A percentile compares a stretch with the other conserved stretches of the same genome.
phyloP scores from a whole-genome alignment of 2,888 invertebrate genomes.

The Herminia tarsipennalis region DNA sequence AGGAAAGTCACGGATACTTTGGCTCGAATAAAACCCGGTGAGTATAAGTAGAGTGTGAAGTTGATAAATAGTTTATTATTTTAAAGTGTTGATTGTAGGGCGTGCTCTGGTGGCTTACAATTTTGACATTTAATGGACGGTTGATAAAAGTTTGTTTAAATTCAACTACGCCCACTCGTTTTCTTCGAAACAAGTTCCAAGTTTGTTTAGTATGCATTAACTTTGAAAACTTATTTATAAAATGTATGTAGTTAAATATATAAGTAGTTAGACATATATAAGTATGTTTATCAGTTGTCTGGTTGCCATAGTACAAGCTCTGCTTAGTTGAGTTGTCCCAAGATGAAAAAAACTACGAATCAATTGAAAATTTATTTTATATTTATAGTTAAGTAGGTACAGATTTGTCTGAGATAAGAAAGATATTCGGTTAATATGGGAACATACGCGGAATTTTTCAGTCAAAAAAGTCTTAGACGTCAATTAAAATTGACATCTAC shows the following conservation, averaged over 20 bases:
- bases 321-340: no score
- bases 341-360: no score
- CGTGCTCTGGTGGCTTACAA: conserved; percentile 40
- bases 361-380: no score
- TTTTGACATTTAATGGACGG: conserved; percentile 36
- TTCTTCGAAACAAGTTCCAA: conserved; percentile 17
- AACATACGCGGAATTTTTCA: no score
- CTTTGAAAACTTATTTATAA: neutral
- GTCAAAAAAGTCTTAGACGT: no score
- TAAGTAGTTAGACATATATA: neutral
- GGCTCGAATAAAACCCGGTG: conserved; percentile 39
- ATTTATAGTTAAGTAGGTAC: no score
- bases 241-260: neutral
- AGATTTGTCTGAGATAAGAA: no score
- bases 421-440: no score
- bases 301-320: no score
- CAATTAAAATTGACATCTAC: no score
- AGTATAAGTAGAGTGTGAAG: conserved; percentile 48
- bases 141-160: conserved; percentile 34
- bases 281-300: neutral
- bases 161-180: conserved; percentile 21
- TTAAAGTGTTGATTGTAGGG: conserved; percentile 45
- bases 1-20: conserved; percentile 37
- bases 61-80: conserved; percentile 46
- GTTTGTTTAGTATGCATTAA: conserved; percentile 6